These are phyloP conservation scores for Knipowitschia caucasica DNA, from an alignment of 2,797 vertebrate genomes.

Conservation along the genomic window DNA sequence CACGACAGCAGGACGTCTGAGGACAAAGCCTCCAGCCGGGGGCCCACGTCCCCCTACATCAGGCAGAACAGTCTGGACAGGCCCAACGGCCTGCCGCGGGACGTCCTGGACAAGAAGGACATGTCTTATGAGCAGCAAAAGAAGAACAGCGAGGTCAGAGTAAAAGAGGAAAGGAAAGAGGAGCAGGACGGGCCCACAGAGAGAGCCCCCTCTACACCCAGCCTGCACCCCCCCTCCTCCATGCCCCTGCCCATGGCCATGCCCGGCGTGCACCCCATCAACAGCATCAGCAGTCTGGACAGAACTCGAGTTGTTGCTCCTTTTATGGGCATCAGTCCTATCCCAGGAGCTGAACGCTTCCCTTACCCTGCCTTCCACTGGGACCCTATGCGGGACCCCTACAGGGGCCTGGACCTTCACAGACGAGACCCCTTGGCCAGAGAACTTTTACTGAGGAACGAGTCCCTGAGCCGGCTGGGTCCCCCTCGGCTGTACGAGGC, in stretches of 20 bases:
- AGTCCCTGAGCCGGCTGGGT: conserved; percentile 88
- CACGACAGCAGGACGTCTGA: conserved; percentile 81
- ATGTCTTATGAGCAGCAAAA: conserved; percentile 85
- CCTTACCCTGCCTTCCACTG: conserved; percentile 95
- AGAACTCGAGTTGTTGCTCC: conserved; percentile 96
- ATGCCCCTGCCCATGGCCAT: conserved; percentile 89
- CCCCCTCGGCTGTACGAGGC: conserved; percentile 86
- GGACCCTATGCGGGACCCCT: conserved; percentile 96
- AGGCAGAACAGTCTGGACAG: conserved; percentile 83
- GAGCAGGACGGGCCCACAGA: conserved; percentile 84
- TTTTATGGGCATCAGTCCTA: conserved; percentile 96
- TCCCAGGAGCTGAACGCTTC: conserved; percentile 91
- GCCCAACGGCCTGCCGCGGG: conserved; percentile 81
- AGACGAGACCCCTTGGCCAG: conserved; percentile 89
- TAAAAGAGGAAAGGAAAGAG: conserved; percentile 95
- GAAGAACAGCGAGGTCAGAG: conserved; percentile 87
- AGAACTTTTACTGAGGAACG: conserved; percentile 89
- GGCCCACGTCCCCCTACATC: conserved; percentile 84
- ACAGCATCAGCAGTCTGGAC: conserved; percentile 88
- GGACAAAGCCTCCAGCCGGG: conserved; percentile 83
- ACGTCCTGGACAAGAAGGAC: conserved; percentile 83
- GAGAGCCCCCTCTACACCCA: conserved; percentile 64
- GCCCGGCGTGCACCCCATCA: conserved; percentile 89
- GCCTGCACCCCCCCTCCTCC: conserved; percentile 78
- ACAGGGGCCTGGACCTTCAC: conserved; percentile 91